Conservation (phyloP, 2,113 vertebrate genomes). For the Leptobrachium ailaonicum region DNA sequence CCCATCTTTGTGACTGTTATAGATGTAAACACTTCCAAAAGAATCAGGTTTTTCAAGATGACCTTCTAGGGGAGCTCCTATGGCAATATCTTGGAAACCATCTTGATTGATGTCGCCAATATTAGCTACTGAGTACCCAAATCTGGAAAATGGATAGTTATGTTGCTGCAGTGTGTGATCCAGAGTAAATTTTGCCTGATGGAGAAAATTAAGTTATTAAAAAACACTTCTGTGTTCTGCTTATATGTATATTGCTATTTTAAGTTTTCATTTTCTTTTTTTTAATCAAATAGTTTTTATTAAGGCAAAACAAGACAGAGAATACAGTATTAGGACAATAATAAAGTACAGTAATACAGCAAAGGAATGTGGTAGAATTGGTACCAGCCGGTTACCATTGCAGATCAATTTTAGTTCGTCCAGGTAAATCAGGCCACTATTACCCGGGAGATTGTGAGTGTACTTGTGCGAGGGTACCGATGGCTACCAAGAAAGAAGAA, state of each 20-base stretch:
- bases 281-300: too few species aligned
- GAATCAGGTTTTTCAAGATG: neutral
- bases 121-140: constrained; percentile 69
- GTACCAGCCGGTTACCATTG: too few species aligned
- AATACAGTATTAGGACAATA: too few species aligned
- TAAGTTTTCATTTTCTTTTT: too few species aligned
- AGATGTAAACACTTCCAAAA: constrained; percentile 73
- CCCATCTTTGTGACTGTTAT: constrained; percentile 57
- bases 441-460: too few species aligned
- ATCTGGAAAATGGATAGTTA: constrained; percentile 60
- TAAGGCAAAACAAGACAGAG: too few species aligned
- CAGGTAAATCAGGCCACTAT: too few species aligned
- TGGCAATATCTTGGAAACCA: constrained; percentile 64
- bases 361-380: too few species aligned
- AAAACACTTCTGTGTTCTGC: neutral
- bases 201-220: neutral
- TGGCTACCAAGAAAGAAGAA: too few species aligned
- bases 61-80: constrained; percentile 70
- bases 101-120: constrained; percentile 70
- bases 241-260: neutral
- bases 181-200: constrained; percentile 3
- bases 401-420: too few species aligned
- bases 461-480: too few species aligned
- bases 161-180: constrained; percentile 43
- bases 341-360: too few species aligned